Base-by-base conservation (phyloP, 2,113 vertebrate genomes). In the Trogon surrucura region DNA sequence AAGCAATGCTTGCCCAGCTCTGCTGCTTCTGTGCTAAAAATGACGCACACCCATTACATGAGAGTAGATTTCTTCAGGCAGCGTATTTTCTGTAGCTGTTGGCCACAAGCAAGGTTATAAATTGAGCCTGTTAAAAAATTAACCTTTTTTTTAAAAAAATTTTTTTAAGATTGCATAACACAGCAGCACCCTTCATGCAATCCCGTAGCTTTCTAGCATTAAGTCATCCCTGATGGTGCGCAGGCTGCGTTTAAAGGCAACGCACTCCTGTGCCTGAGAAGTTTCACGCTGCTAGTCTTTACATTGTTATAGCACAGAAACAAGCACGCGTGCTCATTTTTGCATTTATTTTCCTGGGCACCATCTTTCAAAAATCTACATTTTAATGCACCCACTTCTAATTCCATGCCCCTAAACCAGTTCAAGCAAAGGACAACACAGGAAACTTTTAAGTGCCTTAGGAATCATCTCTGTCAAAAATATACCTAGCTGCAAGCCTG, bases 41-140 rank as follows among this genome's bases (percentile, higher is more conserved):
- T 41, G 4, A 80, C 88, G 66, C n/a, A 27, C 36, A 23, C 22
- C 6, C 19, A 0, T 77, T 88, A 29, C 16, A 56, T 73, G 67
- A 58, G 58, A 57, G 21, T 51, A 27, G 51, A 70, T 84, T 91
- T 92, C 80, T 92, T 82, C 84, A 67, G 85, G 70, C 64, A 84
- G 44, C 3, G 0, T 48, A 54, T 91, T 86, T 91, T 88, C 80
- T 57, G 38, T 91, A 79, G 67, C 84, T 79, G 9, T 80, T 79
- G 87, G 89, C 80, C 81, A 92, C 66, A 90, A 94, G 58, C 81
- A 87, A 93, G 77, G 80, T 91, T 84, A 11, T 41, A 94, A 94
- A 81, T 54, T n/a, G 53, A 91, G 66, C 80, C 80, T 79, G 85
- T 79, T 95, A 94, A 91, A 95, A 96, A 94, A 94, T 93, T 89